Base-by-base conservation (phyloP, 1,140 invertebrate species). In the Drosophila triauraria region DNA sequence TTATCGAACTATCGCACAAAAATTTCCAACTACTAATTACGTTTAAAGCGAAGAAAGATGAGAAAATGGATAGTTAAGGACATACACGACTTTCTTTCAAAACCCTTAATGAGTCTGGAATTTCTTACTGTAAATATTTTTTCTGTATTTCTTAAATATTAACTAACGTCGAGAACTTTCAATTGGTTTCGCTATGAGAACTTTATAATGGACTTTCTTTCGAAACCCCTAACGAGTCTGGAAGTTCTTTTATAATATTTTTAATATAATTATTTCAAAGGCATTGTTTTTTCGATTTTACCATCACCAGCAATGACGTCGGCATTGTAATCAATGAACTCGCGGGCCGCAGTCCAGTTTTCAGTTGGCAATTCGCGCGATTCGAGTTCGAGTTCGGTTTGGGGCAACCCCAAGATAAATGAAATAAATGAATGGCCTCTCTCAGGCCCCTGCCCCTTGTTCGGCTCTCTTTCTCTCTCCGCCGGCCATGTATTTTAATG, bases 361-460 rank as follows among this genome's bases (percentile, higher is more conserved):
- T 15, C 65, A 63, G 35, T 48, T 47, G 27, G n/a, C 63, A 57
- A 32, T 35, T 67, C 47, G 32, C 53, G 38, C 15, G 25, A 32
- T 47, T 46, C 57, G 25, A 51, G 61, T 13, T 25, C 27, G 30
- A 8, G 59, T 40, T 59, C 63, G 69, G 60, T 59, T 63, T 44
- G 50, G 68, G 48, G 64, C 67, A 71, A 64, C 68, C 72, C 72
- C 72, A 74, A 88, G 85, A 78, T 88, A 87, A 87, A 90, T 87
- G 84, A 90, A 87, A 90, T 87, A 81, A 87, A 87, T 87, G 80
- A 90, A 87, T 88, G 84, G 70, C 63, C 78, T 54, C 51, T 53
- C 51, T 15, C 51, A 23, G 12, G 47, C 20, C 59, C 38, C 51
- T 63, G 48, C 44, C 8, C 25, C 20, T 20, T 3, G 15, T 46